Percentiles rank a stretch among this genome's conserved stretches.
Conservation (phyloP, 2,113 vertebrate genomes). For the Bostrychus sinensis region DNA sequence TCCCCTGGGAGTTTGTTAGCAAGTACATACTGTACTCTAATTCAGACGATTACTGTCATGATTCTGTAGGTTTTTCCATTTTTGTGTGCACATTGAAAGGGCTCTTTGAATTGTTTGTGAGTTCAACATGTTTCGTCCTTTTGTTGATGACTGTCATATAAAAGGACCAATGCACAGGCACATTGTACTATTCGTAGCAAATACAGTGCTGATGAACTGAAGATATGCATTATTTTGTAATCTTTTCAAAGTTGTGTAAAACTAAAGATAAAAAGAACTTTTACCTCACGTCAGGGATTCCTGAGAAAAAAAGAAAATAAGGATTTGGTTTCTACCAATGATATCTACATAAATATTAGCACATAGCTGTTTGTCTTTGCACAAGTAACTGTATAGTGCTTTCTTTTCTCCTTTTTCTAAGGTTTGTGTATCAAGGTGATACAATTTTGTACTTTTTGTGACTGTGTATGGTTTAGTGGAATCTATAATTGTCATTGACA, state of each 20-base stretch:
- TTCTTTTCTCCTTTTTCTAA: slow-evolving; percentile 82
- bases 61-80: slow-evolving; percentile 79
- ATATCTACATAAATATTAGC: slow-evolving; percentile 82
- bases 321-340: slow-evolving; percentile 81
- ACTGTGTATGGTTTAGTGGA: slow-evolving; percentile 83
- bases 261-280: slow-evolving; percentile 82
- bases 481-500: slow-evolving; percentile 81
- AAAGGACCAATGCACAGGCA: slow-evolving; percentile 82
- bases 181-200: slow-evolving; percentile 85
- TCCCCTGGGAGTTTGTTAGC: slow-evolving; percentile 56
- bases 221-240: slow-evolving; percentile 87
- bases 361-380: slow-evolving; percentile 86
- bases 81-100: slow-evolving; percentile 85
- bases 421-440: slow-evolving; percentile 83
- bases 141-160: slow-evolving; percentile 73
- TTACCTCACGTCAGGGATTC: slow-evolving; percentile 87
- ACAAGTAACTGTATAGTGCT: slow-evolving; percentile 84
- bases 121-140: slow-evolving; percentile 76
- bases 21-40: slow-evolving; percentile 71
- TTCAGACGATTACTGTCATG: slow-evolving; percentile 77
- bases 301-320: slow-evolving; percentile 74
- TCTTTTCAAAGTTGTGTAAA: slow-evolving; percentile 78
- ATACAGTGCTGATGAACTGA: slow-evolving; percentile 80
- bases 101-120: slow-evolving; percentile 82
- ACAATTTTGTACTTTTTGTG: slow-evolving; percentile 85